Evolutionary conservation across 2,888 invertebrate genomes (phyloP).

Genomic region (Polyploca ridens): DNA sequence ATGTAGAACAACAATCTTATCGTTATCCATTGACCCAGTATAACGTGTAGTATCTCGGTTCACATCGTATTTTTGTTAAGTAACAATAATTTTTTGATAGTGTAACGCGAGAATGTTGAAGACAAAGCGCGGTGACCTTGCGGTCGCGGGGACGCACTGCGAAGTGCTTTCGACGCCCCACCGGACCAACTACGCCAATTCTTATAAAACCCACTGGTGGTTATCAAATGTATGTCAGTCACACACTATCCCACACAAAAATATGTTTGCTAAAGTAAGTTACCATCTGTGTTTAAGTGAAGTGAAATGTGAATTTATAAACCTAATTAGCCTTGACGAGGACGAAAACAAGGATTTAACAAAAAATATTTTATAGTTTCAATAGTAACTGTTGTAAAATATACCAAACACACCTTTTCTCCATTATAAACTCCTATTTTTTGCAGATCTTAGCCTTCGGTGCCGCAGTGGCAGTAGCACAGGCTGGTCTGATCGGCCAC

Average conservation of each 20-base stretch:
- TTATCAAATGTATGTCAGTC: slow-evolving; percentile 77
- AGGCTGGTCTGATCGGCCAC: slow-evolving; percentile 76
- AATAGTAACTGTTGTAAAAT: too few species aligned
- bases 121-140: slow-evolving; percentile 77
- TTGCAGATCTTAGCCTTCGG: slow-evolving; percentile 68
- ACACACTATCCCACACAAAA: slow-evolving; percentile 71
- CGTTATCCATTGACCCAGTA: slow-evolving; percentile 63
- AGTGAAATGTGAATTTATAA: slow-evolving; percentile 41
- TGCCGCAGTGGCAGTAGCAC: slow-evolving; percentile 71
- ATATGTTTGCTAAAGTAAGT: slow-evolving; percentile 80
- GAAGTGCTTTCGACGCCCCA: slow-evolving; percentile 68
- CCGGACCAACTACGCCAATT: slow-evolving; percentile 65
- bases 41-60: slow-evolving; percentile 62
- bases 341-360: slow-evolving; percentile 14
- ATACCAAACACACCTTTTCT: too few species aligned
- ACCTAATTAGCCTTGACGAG: slow-evolving; percentile 9
- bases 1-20: slow-evolving; percentile 50
- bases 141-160: slow-evolving; percentile 57
- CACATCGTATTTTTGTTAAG: slow-evolving; percentile 72
- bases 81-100: slow-evolving; percentile 71
- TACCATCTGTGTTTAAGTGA: slow-evolving; percentile 27
- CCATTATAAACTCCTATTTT: slow-evolving; percentile 27
- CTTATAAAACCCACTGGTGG: slow-evolving; percentile 78
- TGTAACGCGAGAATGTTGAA: slow-evolving; percentile 72
- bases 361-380: neutral